Base-by-base conservation (phyloP, 2,113 vertebrate species). In the Brachyistius frenatus region DNA sequence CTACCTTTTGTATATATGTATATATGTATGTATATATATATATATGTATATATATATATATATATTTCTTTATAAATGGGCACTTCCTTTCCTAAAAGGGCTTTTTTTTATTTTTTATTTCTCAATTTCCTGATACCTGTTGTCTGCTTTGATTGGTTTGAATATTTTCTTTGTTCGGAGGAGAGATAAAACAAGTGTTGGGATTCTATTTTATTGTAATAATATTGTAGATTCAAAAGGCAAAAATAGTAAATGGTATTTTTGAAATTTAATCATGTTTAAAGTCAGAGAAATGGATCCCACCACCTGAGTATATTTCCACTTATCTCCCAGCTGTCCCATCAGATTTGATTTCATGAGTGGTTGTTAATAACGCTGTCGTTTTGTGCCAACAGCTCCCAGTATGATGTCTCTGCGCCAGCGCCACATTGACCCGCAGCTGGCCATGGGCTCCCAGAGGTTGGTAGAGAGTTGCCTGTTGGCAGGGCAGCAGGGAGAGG, bases 361-460 rank as follows among this genome's bases (percentile, higher is more conserved):
- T 70, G 11, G 39, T 44, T 71, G 66, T 69, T 68, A 44, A 62
- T 87, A 64, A 86, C 16, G 9, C 5, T 89, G 66, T 71, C 60
- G 74, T 91, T 90, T 83, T 94, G 75, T 94, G 78, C 87, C 93
- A 89, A 49, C 96, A 99, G 97, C 97, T 89, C 96, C 97, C 66
- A 96, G 95, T 91, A 93, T 98, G 95, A 94, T 97, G 91, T 93
- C 95, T 23, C 92, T 99, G 77, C 97, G 98, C 57, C 97, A 99
- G 92, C 97, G 97, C 86, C 95, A 97, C 91, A 95, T 95, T 92
- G 98, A 99, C 82, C 93, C 97, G 0, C 97, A 96, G 93, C 95
- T 96, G 86, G 92, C 94, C 89, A 91, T 95, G 78, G 97, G 97
- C 95, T 98, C 97, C 62, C 98, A 99, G 97, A 99, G 98, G 98